phyloP scores from a whole-genome alignment of 1,140 invertebrate genomes.

The Bombus impatiens region DNA sequence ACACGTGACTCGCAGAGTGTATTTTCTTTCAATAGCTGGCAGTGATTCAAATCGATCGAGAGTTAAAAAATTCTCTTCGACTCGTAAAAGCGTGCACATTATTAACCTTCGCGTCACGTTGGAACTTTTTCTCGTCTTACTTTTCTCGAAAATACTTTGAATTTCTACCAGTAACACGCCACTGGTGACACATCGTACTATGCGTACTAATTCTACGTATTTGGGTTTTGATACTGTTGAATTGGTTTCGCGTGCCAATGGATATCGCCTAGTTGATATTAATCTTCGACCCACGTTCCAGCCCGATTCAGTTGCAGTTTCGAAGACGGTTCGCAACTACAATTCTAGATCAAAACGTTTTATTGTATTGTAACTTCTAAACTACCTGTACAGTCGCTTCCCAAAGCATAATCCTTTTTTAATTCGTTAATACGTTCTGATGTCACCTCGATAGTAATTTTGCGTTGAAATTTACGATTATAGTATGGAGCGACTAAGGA shows the following conservation, averaged over 20 bases:
- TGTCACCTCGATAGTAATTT: too few species aligned
- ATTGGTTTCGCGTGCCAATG: not conserved
- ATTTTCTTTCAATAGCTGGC: conserved; percentile 36
- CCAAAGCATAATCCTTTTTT: too few species aligned
- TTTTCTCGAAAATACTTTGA: conserved; percentile 40
- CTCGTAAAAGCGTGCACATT: not conserved
- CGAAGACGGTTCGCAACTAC: not conserved
- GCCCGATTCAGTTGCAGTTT: conserved; percentile 16
- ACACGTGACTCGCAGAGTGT: not conserved
- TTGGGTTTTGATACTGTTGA: not conserved
- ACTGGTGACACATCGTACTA: not conserved
- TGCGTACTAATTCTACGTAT: conserved; percentile 34
- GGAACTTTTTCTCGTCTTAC: conserved; percentile 34
- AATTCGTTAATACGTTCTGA: too few species aligned
- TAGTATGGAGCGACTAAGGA: not conserved
- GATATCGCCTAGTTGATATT: conserved; percentile 7
- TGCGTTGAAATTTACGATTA: not conserved
- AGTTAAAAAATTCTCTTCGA: conserved; percentile 25
- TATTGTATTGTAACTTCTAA: too few species aligned
- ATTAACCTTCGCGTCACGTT: conserved; percentile 58
- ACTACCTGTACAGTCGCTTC: too few species aligned
- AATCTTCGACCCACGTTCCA: conserved; percentile 22
- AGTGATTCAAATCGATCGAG: conserved; percentile 24
- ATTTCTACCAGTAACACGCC: conserved; percentile 26
- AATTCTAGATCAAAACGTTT: not conserved